A percentile compares a stretch with the other conserved stretches of the same genome.
Evolutionary conservation across 2,113 vertebrate genomes (phyloP).

Genomic region (Eonycteris spelaea): DNA sequence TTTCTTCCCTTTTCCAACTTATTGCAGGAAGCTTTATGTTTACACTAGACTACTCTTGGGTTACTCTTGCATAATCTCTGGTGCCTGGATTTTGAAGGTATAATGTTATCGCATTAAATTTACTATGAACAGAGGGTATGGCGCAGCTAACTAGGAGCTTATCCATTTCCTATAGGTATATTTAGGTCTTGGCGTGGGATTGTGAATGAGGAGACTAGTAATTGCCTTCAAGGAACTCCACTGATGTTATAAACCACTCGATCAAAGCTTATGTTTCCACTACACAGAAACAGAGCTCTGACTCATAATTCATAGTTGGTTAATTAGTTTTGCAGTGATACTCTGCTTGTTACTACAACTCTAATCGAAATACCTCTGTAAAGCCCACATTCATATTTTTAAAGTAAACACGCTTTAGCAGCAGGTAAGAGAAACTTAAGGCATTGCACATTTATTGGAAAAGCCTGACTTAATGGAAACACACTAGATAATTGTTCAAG

Average conservation of each 20-base stretch:
- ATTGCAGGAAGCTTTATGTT: neutral
- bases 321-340: slow-evolving; percentile 20
- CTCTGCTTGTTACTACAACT: neutral
- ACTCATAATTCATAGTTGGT: neutral
- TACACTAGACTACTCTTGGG: neutral
- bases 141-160: neutral
- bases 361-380: neutral
- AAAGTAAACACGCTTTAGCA: neutral
- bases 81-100: neutral
- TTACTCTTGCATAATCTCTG: neutral
- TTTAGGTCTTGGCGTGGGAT: neutral
- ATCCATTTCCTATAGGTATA: neutral
- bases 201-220: neutral
- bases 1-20: neutral
- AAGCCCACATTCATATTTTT: slow-evolving; percentile 6
- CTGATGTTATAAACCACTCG: neutral
- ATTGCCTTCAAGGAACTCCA: slow-evolving; percentile 17
- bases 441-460: neutral
- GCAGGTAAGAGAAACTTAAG: neutral
- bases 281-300: slow-evolving; percentile 8
- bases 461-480: neutral
- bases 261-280: slow-evolving; percentile 36
- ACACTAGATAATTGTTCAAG: neutral
- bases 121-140: neutral
- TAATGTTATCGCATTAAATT: neutral